Evolutionary conservation across 2,113 vertebrate species (phyloP).

Genomic region (Osmerus eperlanus): DNA sequence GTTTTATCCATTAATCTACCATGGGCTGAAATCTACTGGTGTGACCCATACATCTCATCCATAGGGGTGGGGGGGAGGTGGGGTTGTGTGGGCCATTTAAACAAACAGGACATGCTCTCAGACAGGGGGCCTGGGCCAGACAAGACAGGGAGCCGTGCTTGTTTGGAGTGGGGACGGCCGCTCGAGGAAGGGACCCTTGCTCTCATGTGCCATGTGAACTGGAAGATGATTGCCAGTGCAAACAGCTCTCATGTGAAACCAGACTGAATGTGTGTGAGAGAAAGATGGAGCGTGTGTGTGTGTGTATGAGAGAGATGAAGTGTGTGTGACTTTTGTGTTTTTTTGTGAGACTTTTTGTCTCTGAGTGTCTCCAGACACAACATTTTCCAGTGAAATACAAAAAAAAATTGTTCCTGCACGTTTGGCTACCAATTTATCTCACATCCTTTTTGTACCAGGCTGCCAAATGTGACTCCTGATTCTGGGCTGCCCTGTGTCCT

Average conservation of each 20-base stretch:
- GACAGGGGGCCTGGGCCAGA: conserved; percentile 17
- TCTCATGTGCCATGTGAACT: conserved; percentile 50
- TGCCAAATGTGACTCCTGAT: conserved; percentile 64
- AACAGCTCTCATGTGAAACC: conserved; percentile 53
- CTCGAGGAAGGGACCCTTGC: conserved; percentile 44
- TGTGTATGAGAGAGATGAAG: conserved; percentile 9
- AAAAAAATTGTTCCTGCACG: conserved; percentile 60
- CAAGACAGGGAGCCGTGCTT: conserved; percentile 31
- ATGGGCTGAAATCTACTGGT: not conserved
- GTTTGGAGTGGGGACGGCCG: conserved; percentile 46
- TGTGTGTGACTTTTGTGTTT: not conserved
- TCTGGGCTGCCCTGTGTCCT: conserved; percentile 40
- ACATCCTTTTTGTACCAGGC: conserved; percentile 56
- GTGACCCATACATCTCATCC: not conserved
- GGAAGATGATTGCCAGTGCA: conserved; percentile 61
- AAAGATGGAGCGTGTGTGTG: not conserved
- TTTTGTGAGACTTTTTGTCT: conserved; percentile 15
- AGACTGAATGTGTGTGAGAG: not conserved
- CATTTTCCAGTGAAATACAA: conserved; percentile 44
- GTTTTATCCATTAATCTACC: too few species aligned
- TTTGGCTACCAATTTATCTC: conserved; percentile 44
- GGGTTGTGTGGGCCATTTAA: conserved; percentile 29
- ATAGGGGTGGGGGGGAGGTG: conserved; percentile 6
- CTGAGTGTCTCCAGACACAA: conserved; percentile 18
- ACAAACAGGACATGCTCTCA: conserved; percentile 43